Base-by-base conservation (phyloP, 2,113 vertebrate species). In the Gymnobelideus leadbeateri region DNA sequence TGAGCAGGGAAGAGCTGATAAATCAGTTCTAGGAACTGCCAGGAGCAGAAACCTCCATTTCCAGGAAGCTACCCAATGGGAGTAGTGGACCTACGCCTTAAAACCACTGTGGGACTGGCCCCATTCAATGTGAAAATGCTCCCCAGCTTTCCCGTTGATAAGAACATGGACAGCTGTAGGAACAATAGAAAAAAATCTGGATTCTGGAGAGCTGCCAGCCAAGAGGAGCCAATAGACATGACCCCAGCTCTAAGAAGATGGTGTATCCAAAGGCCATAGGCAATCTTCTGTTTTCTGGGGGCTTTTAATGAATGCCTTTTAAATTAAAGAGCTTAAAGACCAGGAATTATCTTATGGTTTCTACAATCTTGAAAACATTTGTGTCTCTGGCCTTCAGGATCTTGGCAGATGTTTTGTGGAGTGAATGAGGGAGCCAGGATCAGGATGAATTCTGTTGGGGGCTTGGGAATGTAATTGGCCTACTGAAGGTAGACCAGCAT, bases 1-100 rank as follows among this genome's bases (percentile, higher is more conserved):
- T 99, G 98, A 98, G 98, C 97, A 50, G 92, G 98, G 98, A 98
- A 91, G 96, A 99, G 24, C 98, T 99, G n/a, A 98, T 98, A 96
- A 98, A 98, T 89, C 97, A 4, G 9, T 97, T 97, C 90, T 97
- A 96, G 93, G 9, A 52, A 25, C 61, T 4, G 37, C n/a, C 25
- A 21, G 0, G 51, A 46, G 43, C 4, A 19, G n/a, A 84, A 91
- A 7, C 50, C 84, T 2, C 25, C 43, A 46, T 77, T 25, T 77
- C 51, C 26, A 1, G 90, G 54, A 84, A 91, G 51, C 90, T 46
- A 21, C 25, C 77, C 31, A 77, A 51, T 31, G 89, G 68, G 68
- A 51, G 16, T 46, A 51, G 68, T 8, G 55, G 90, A 94, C 43
- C 7, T 49, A 16, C 26, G 26, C 8, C 90, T 77, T 14, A 28